Evolutionary conservation across 2,888 invertebrate species (phyloP).

Genomic region (Oxystoma pomonae): DNA sequence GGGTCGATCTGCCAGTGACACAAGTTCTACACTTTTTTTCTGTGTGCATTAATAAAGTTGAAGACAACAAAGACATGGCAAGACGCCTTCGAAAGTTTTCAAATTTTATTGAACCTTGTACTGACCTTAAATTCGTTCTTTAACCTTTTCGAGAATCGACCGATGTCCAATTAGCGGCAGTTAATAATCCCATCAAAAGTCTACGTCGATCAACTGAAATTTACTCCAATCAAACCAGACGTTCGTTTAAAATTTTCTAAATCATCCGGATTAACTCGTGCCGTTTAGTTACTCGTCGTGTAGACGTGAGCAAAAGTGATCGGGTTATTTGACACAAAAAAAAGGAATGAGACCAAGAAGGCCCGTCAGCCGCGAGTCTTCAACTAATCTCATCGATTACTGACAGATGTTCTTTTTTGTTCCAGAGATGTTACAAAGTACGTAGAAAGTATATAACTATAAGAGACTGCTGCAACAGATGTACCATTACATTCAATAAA

Average conservation of each 20-base stretch:
- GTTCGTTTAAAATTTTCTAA: neutral
- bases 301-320: neutral
- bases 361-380: neutral
- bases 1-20: no score
- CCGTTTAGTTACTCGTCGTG: neutral
- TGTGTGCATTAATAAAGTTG: no score
- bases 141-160: neutral
- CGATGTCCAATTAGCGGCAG: neutral
- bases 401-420: conserved; percentile 41
- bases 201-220: neutral
- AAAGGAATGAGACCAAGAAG: neutral
- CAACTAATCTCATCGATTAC: conserved; percentile 44
- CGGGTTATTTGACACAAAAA: neutral
- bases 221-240: neutral
- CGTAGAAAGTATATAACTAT: no score
- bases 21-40: no score
- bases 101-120: neutral
- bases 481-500: no score
- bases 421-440: no score
- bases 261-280: neutral
- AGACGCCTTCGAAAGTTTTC: no score
- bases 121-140: neutral
- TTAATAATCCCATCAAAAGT: neutral
- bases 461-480: no score
- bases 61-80: no score